These are phyloP conservation scores for Trachelus tabidus DNA, from an alignment of 2,888 invertebrate species.

Conservation along the genomic window DNA sequence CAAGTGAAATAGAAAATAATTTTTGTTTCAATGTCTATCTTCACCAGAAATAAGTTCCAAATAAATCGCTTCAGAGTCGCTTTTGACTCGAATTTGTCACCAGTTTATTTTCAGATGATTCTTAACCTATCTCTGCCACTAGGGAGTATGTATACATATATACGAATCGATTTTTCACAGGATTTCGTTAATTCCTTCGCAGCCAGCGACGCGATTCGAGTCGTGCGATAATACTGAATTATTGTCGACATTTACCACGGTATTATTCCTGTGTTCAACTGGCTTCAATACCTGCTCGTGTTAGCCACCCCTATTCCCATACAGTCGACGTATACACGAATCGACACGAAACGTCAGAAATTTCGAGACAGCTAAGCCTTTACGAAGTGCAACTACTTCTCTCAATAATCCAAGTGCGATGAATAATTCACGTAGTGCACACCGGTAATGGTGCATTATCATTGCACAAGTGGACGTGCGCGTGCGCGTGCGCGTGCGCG, in stretches of 20 bases:
- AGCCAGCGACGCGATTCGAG: neutral
- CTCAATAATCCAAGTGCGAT: slow-evolving; percentile 34
- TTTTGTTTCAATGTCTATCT: too few relatives aligned
- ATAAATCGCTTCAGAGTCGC: too few relatives aligned
- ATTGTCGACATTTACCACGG: neutral
- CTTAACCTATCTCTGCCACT: neutral
- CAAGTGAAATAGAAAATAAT: neutral
- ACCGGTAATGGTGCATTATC: slow-evolving; percentile 31
- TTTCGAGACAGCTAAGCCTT: neutral
- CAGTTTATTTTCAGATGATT: neutral
- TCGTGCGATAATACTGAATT: neutral
- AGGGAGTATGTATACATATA: neutral
- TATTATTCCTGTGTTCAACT: neutral
- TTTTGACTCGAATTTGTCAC: neutral
- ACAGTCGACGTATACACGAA: neutral
- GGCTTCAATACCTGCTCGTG: neutral
- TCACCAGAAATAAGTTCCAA: neutral
- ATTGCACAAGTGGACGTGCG: slow-evolving; percentile 31
- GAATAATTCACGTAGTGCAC: slow-evolving; percentile 38
- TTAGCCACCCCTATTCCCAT: neutral
- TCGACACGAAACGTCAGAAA: neutral
- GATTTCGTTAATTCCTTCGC: neutral
- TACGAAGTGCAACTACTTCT: slow-evolving; percentile 8
- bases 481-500: slow-evolving; percentile 25
- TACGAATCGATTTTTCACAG: neutral